Base-by-base conservation (phyloP, 2,797 vertebrate species). In the Sandelia bainsii region DNA sequence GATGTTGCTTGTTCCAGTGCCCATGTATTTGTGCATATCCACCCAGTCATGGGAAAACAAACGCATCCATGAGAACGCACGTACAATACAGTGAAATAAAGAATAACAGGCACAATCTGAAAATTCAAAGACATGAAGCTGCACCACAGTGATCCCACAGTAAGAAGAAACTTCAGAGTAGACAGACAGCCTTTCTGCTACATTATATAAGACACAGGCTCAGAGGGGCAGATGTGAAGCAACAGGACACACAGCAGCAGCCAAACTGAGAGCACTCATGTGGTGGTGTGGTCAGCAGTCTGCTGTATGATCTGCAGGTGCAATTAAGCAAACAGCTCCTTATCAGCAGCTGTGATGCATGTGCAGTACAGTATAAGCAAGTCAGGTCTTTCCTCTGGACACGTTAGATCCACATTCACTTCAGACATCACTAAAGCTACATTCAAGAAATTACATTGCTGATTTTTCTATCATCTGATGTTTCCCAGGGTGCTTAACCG, bases 281-380 rank as follows among this genome's bases (percentile, higher is more conserved):
- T 70, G 67, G 69, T 11, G 39, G 25, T 58, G 66, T 13, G 80
- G 58, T 79, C 65, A 73, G 67, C 44, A 22, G 62, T 65, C 72
- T 52, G 72, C 48, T 65, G 39, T 42, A 17, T 75, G 75, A 87
- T 86, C 69, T 86, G 61, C 73, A 71, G 27, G 44, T 71, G 72
- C 39, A 39, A 86, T 72, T 82, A 82, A 81, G 71, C 66, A 87
- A 89, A 87, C 69, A 80, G 62, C 27, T 56, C 29, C 14, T 87
- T 87, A 89, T 87, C 66, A 81, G 61, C 79, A 66, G 67, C 75
- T 73, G 9, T 77, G 80, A 91, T 59, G 57, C 52, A 88, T 76
- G 52, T 32, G 58, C 19, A 64, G 66, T 17, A n/a, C 22, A 54
- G 65, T 8, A 61, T 65, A 49, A 59, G 45, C 49, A 70, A 70